phyloP scores from a whole-genome alignment of 2,797 vertebrate species.

The Spatula versicolor region DNA sequence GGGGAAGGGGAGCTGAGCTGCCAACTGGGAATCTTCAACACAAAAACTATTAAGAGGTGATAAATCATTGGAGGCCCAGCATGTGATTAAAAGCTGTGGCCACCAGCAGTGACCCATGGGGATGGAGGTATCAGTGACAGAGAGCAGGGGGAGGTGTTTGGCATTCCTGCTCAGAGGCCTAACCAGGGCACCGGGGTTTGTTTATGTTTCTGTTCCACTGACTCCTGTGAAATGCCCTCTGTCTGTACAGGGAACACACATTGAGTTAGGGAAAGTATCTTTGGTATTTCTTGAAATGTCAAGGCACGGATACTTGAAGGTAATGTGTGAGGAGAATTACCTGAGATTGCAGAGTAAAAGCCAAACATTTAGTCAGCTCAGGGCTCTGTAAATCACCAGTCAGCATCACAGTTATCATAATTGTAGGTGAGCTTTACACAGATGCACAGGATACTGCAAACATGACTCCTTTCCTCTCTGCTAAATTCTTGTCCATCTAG shows the following conservation, averaged over 20 bases:
- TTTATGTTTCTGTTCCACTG: conserved; percentile 73
- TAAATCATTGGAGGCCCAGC: conserved; percentile 69
- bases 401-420: not conserved
- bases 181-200: conserved; percentile 35
- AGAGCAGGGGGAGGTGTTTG: conserved; percentile 57
- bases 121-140: conserved; percentile 63
- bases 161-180: conserved; percentile 60
- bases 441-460: not conserved
- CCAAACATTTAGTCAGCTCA: not conserved
- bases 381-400: not conserved
- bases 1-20: not conserved
- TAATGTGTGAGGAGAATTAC: conserved; percentile 13
- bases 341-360: not conserved
- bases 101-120: conserved; percentile 65
- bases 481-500: not conserved
- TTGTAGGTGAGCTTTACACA: not conserved
- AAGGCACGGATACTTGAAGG: not conserved
- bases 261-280: conserved; percentile 33
- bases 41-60: conserved; percentile 57
- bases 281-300: conserved; percentile 57
- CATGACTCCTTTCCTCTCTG: not conserved
- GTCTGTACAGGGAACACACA: conserved; percentile 69
- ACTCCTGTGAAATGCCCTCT: conserved; percentile 71
- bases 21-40: conserved; percentile 63
- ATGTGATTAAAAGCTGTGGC: conserved; percentile 64